Base-by-base conservation (phyloP, 1,140 invertebrate genomes). In the Spodoptera litura region DNA sequence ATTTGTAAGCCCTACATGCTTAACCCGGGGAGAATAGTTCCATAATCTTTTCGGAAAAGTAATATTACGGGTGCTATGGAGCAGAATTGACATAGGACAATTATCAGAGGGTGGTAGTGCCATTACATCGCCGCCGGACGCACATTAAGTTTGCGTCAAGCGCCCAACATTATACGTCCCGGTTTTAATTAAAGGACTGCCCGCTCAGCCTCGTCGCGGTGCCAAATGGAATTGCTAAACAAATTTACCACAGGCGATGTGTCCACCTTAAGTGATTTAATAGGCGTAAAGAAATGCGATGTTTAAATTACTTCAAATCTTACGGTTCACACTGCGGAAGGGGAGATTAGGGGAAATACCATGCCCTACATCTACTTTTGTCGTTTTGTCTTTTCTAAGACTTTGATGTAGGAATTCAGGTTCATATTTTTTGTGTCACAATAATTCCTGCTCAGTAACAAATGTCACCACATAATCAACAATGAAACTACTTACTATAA, bases 201-300 rank as follows among this genome's bases (percentile, higher is more conserved):
- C 92, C 89, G 88, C 83, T 86, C 87, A 81, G 84, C 79, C 73
- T 81, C 85, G 86, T 86, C 81, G 82, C 81, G 85, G 83, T 86
- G 88, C 85, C 87, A 85, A 89, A 91, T 91, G 92, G 91, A 93
- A 94, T 94, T 94, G 88, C 93, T 92, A 91, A 94, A 93, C 92
- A 94, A 94, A 94, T 93, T 91, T 91, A 89, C 92, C 91, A 88
- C 91, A 90, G 88, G 89, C 91, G 87, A 92, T 90, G 91, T 94
- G 93, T 94, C 93, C 93, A 94, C 93, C 93, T 93, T 91, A 93
- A 94, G 93, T 94, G 93, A 94, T 94, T 94, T 94, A 94, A 93
- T 92, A 91, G 91, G 89, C 91, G 92, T 87, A 91, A 93, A 93
- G 92, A 93, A 94, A 93, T 94, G 87, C 88, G 87, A 86, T 85